A percentile compares a stretch with the other conserved stretches of the same genome.
Evolutionary conservation across 2,888 invertebrate species (phyloP).

Genomic region (Tetramorium bicarinatum): DNA sequence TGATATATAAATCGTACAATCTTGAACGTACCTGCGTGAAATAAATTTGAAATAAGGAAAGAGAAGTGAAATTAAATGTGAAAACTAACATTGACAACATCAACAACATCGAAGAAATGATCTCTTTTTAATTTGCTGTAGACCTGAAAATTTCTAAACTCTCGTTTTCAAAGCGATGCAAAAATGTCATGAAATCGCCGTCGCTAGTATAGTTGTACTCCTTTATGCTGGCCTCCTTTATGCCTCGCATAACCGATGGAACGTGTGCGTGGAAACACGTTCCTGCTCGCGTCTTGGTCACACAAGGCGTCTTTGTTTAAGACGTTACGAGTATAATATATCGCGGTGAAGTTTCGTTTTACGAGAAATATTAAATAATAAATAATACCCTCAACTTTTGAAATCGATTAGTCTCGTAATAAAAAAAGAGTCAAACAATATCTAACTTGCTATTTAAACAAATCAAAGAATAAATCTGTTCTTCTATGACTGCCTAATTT

Average conservation of each 20-base stretch:
- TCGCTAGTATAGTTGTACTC: slow-evolving; percentile 22
- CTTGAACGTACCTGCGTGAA: not conserved
- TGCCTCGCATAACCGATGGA: slow-evolving; percentile 68
- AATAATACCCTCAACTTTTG: not conserved
- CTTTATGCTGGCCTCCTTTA: slow-evolving; percentile 72
- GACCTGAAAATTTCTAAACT: not conserved
- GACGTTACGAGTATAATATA: slow-evolving; percentile 48
- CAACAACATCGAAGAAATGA: not conserved
- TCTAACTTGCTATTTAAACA: slow-evolving; percentile 5
- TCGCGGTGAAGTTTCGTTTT: slow-evolving; percentile 45
- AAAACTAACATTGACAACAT: not conserved
- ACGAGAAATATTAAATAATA: slow-evolving; percentile 35
- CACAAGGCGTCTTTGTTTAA: slow-evolving; percentile 78
- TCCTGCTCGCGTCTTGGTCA: slow-evolving; percentile 55
- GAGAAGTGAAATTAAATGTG: not conserved
- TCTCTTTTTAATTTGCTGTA: not conserved
- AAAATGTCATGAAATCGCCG: slow-evolving; percentile 52
- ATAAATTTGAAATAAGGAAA: not conserved
- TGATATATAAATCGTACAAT: not conserved
- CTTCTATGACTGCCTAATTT: not conserved
- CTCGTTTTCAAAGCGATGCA: slow-evolving; percentile 23
- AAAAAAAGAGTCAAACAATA: not conserved
- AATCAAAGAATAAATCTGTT: not conserved
- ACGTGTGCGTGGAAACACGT: slow-evolving; percentile 63
- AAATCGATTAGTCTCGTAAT: slow-evolving; percentile 17